Evolutionary conservation across 2,888 invertebrate species (phyloP), one percentile per base, ranked within the genome.

Genomic region (Lapara coniferarum): DNA sequence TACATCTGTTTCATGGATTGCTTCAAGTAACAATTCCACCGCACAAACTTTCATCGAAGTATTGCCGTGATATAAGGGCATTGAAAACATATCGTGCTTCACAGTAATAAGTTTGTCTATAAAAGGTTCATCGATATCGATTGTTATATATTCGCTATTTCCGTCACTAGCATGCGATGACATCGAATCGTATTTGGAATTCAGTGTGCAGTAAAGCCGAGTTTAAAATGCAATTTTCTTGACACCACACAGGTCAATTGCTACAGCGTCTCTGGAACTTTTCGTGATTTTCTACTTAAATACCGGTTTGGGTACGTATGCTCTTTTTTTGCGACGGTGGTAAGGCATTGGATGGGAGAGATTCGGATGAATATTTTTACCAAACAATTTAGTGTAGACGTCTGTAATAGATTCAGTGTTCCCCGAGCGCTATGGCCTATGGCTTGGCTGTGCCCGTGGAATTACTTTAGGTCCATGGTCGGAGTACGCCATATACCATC

Each of bases 171-270:
- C 19, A 19, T 19, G 49, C 49, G 63, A 63, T 63, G 63, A 63
- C 63, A 63, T 49, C 63, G 63, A 63, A 25, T 63, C 63, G 63
- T 63, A 63, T 63, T 63, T 49, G 63, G 63, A 49, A 63, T 49
- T 49, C 49, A 63, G 63, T 63, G 49, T 49, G 63, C 12, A 49
- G 63, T 46, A 49, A 63, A 46, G 63, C 19, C 19, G 63, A 63
- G 63, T 63, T 63, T 63, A 63, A 63, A 63, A 63, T 49, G 63
- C 63, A 63, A 63, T 46, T 63, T 63, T 63, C 63, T 63, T 63
- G 63, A 63, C 63, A 63, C 13, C 49, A 13, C 63, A 46, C 19
- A 49, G 63, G 46, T 46, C 63, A 63, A 63, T 49, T 63, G 63
- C 49, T 46, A 63, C 19, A 63, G 59, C 16, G n/a, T 58, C 37